Base-by-base conservation (phyloP, 2,888 invertebrate genomes). In the Chymomyza amoena region DNA sequence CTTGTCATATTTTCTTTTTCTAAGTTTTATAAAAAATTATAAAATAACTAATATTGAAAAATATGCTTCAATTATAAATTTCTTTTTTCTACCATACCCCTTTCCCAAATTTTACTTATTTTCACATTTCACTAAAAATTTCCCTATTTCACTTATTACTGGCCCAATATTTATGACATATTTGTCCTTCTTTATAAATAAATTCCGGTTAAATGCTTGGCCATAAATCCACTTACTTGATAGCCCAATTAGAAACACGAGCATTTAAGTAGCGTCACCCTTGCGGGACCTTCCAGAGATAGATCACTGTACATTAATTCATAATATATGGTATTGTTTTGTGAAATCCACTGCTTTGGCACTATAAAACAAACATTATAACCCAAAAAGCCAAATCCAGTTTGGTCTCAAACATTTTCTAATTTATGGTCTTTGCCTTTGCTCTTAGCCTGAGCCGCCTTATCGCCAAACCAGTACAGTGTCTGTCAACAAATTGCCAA, bases 401-500 rank as follows among this genome's bases (percentile, higher is more conserved):
- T 45, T 45, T 45, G 6, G 39, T 45, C 39, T 13, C 39, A 45
- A 25, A 45, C 56, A 64, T 63, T 51, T 51, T 62, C 69, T 67
- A 65, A 74, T 74, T 75, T 74, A 74, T 74, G 65, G 32, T 45
- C 39, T 45, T 45, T 45, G 39, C 39, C 10, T 45, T 45, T 45
- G 39, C 39, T 45, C 39, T 45, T 45, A 45, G 13, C 39, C 39
- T 13, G 2, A 45, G 13, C 39, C 39, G 39, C 39, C 39, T 45
- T 45, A 45, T 45, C 39, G 39, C 39, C n/a, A n/a, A n/a, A n/a
- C n/a, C 13, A 13, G 39, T 45, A 45, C 39, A 45, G 39, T 54
- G 54, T 68, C 79, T 76, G 77, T 78, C 77, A 76, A 70, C 79
- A 70, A 79, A 70, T 70, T 76, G 77, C 60, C 64, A 71, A 68